Percentiles rank a stretch among this genome's conserved stretches.
phyloP scores from a whole-genome alignment of 2,113 vertebrate genomes.

The Trichechus manatus region DNA sequence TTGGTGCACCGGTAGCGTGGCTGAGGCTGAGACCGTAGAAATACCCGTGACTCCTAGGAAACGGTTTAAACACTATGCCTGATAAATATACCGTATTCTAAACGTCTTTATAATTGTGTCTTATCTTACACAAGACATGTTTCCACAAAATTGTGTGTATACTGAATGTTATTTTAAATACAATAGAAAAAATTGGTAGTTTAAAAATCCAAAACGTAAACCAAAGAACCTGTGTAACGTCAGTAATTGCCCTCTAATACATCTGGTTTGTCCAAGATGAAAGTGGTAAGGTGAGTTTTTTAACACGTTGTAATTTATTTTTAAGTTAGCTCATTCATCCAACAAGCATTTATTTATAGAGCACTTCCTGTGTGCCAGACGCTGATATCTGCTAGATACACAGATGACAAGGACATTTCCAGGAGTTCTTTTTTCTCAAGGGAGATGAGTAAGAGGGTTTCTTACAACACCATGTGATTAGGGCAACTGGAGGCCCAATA shows the following conservation, averaged over 20 bases:
- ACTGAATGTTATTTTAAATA: not conserved
- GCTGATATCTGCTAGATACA: not conserved
- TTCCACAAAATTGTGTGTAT: not conserved
- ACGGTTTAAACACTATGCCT: not conserved
- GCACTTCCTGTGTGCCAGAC: not conserved
- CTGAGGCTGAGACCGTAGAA: not conserved
- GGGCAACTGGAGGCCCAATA: not conserved
- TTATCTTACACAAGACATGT: not conserved
- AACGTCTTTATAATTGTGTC: not conserved
- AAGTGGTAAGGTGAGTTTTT: not conserved
- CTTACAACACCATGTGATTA: not conserved
- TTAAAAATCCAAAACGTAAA: not conserved
- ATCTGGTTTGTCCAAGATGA: not conserved
- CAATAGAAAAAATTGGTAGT: not conserved
- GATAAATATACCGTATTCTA: not conserved
- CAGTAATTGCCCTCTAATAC: conserved; percentile 2
- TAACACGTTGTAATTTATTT: not conserved
- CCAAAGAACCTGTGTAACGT: not conserved
- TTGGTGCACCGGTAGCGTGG: not conserved
- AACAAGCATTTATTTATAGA: not conserved
- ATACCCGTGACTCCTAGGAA: not conserved
- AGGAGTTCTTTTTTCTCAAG: not conserved
- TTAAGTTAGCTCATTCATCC: not conserved
- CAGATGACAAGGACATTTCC: not conserved
- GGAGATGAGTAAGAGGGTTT: not conserved